Conservation (phyloP, 2,888 invertebrate genomes). For the Amiota communis region DNA sequence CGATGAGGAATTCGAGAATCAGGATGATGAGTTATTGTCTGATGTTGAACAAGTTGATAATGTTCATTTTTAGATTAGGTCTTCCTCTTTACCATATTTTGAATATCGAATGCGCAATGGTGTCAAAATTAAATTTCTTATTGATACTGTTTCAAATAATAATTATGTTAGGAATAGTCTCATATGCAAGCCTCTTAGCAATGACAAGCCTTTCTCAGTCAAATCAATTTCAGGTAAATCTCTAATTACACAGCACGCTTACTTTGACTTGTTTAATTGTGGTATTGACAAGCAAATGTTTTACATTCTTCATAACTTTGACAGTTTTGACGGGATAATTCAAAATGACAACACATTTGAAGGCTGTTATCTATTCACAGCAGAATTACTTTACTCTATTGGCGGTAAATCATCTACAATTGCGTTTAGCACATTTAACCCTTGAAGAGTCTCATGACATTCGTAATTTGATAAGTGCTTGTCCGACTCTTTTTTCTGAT, state of each 20-base stretch:
- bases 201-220: not conserved
- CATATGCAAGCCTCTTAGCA: not conserved
- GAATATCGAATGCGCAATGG: no score
- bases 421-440: not conserved
- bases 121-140: no score
- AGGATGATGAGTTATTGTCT: no score
- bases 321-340: no score
- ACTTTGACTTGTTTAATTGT: not conserved
- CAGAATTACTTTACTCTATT: not conserved
- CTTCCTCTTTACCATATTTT: no score
- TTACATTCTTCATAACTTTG: slow-evolving; percentile 1
- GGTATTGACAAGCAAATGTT: slow-evolving; percentile 9
- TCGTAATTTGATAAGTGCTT: no score
- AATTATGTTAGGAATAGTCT: slow-evolving; percentile 11
- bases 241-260: slow-evolving; percentile 1
- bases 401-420: not conserved
- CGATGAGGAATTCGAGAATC: no score
- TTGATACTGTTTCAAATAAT: no score
- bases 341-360: not conserved
- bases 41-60: no score
- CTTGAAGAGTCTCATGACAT: not conserved
- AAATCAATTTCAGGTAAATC: not conserved
- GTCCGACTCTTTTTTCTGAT: slow-evolving; percentile 54
- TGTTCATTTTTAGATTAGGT: no score
- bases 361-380: not conserved